Evolutionary conservation across 2,113 vertebrate genomes (phyloP), one percentile per base, ranked within the genome.

Genomic region (Calcarius ornatus): DNA sequence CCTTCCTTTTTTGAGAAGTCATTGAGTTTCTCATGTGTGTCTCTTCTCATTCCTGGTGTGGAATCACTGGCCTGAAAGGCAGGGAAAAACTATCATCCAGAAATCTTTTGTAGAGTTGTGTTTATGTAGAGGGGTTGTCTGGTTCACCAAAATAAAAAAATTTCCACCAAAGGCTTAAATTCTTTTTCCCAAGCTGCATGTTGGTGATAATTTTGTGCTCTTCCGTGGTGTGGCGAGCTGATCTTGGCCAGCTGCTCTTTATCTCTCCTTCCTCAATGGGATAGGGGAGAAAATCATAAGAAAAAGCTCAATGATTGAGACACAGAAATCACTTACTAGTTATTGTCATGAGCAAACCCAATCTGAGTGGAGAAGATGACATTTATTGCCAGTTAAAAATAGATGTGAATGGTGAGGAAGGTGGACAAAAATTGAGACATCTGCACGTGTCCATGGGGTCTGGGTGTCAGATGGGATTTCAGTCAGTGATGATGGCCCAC

Each of bases 381-480:
- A 83, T 81, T 83, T 81, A 27, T 22, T 88, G 38, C 33, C 11
- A 33, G 1, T 80, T 73, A 30, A 83, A 83, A 70, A 61, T 5
- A 88, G 37, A 33, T 61, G 31, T 33, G 45, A 69, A 47, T 43
- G 35, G 6, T 65, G 72, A 65, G 31, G 65, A 76, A 68, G 30
- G 27, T 2, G 6, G 40, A 28, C 20, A 73, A 19, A 79, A 73
- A 81, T 35, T 1, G 30, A 31, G 31, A 25, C 45, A 8, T 59
- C 17, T 72, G n/a, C 31, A 15, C 10, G 0, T 0, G 6, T 30
- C 8, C 4, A 0, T 7, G 43, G 17, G 17, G 18, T 38, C 38
- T 19, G 33, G 20, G 4, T 70, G 33, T 77, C 0, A 0, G n/a
- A 5, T 76, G 53, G 59, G 70, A 13, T 65, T 65, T 76, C 48